Base-by-base conservation (phyloP, 2,113 vertebrate genomes). In the Chinchilla lanigera region DNA sequence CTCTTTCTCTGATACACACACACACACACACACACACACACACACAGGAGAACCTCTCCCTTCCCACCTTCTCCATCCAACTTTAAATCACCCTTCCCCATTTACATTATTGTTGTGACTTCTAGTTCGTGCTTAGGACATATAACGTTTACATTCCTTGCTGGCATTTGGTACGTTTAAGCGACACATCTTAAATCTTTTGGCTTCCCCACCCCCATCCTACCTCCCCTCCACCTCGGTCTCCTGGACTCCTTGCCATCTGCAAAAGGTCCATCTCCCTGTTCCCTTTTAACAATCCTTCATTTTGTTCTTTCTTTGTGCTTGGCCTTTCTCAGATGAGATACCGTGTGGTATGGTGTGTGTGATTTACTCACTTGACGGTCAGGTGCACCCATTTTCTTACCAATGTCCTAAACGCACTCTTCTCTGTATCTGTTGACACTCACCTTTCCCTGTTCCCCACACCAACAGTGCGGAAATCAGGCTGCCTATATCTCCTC, bases 341-440 rank as follows among this genome's bases (percentile, higher is more conserved):
- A 30, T 47, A 1, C 38, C 11, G 10, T 20, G 2, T 2, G 11
- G 71, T 44, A 3, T 1, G 16, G 41, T 12, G 5, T 28, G 24
- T 77, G 24, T 30, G 41, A 30, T 28, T 47, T 47, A 38, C 8
- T 19, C 67, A 19, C 35, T 20, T 38, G 7, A 61, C 24, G 60
- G 60, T 26, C 41, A 77, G 73, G n/a, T 22, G 19, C n/a, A 22
- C 24, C 38, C 11, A 24, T 41, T 44, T 75, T 26, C 71, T 44
- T 44, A 44, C n/a, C 44, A 44, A 44, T 44, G 24, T 75, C 71
- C 26, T 1, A 0, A 75, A 44, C 12, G 10, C 2, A 3, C 22
- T 11, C 38, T 44, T 44, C 71, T 75, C 20, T 24, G 1, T 28
- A 44, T 7, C 38, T 24, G 71, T 26, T 38, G 63, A 86, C 28